Evolutionary conservation across 2,113 vertebrate genomes (phyloP), one percentile per base, ranked within the genome.

Genomic region (Serinus canaria): DNA sequence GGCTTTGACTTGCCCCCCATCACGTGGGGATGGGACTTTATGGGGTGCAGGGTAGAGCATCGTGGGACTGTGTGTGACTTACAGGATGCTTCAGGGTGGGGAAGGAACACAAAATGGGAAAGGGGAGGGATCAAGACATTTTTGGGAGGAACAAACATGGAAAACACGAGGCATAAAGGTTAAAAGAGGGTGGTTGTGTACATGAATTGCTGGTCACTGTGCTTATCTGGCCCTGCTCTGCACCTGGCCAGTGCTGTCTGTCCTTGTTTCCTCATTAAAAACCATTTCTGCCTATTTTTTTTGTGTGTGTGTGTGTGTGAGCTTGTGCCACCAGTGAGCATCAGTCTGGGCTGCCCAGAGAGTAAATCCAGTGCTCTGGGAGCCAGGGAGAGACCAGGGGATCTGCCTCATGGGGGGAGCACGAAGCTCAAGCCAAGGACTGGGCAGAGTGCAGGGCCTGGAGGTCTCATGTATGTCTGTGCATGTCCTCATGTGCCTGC

Each of bases 361-460:
- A 35, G 12, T 5, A 21, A 55, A 20, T 21, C 0, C 0, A 62
- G 46, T 47, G n/a, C 1, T 25, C 46, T 53, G 66, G 37, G 47
- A 69, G 27, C 14, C 16, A 44, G 46, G 33, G 39, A 66, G 43
- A 39, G 19, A 58, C 7, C 14, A 22, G 11, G 52, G 11, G 6
- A 13, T 62, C 27, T 86, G 52, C 23, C 63, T 56, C 11, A 7
- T 15, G 62, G 28, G n/a, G 25, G 30, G 25, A 35, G 17, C 33
- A 19, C 0, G 14, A 56, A 13, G 37, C 56, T 52, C 43, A 43
- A 21, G 23, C 5, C 15, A 15, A 10, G 7, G 6, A 12, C 30
- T 31, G 47, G 27, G 41, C 13, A 35, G 46, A 17, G 24, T 21
- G 46, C 9, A 25, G 50, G 20, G 20, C 21, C 55, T 90, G 62